Conservation (phyloP, 2,797 vertebrate species). For the Galago senegalensis region DNA sequence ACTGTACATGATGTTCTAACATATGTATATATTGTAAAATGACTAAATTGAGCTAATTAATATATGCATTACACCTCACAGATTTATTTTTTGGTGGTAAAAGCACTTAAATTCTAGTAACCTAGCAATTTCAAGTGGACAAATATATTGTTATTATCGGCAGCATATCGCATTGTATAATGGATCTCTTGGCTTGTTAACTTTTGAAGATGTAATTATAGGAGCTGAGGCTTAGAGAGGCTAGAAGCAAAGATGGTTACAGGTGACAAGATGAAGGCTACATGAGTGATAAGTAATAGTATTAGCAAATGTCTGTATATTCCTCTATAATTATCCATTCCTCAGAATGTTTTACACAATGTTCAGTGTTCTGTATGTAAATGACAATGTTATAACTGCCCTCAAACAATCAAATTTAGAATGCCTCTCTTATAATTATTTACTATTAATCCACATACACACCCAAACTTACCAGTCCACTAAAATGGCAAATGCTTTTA, state of each 20-base stretch:
- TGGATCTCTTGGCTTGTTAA: neutral
- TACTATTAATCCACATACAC: conserved; percentile 33
- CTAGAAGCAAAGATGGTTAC: neutral
- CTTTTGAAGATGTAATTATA: neutral
- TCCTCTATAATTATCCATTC: neutral
- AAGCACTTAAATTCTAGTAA: neutral
- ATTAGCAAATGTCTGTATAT: neutral
- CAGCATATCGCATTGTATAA: neutral
- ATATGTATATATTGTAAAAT: neutral
- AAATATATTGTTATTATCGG: neutral
- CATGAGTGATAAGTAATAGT: neutral
- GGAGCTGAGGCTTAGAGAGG: conserved; percentile 1
- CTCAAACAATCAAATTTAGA: conserved; percentile 33
- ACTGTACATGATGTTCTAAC: neutral
- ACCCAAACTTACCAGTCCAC: conserved; percentile 10
- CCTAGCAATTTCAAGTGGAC: neutral
- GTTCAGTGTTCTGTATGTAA: neutral
- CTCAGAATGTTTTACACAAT: neutral
- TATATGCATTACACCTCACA: neutral
- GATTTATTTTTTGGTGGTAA: neutral
- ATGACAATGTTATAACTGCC: conserved; percentile 37
- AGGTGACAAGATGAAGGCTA: neutral
- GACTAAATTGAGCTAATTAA: neutral
- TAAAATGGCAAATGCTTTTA: conserved; percentile 51
- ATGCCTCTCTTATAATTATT: conserved; percentile 11